Base-by-base conservation (phyloP, 2,888 invertebrate species). In the Dorcus parallelipipedus region DNA sequence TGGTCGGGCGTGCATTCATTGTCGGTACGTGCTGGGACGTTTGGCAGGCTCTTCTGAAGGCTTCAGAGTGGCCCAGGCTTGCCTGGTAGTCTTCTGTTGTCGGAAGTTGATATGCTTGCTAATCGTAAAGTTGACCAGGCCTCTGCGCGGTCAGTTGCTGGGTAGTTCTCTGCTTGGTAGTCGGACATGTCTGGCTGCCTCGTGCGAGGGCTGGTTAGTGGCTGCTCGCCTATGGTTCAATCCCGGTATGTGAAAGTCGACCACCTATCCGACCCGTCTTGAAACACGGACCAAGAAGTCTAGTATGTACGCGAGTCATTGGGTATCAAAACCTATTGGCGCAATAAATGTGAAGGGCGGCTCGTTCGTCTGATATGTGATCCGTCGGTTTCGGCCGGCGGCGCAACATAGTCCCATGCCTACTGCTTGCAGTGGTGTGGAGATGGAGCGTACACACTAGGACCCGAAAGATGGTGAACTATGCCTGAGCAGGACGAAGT, bases 201-300 rank as follows among this genome's bases (percentile, higher is more conserved):
- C 9, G 47, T 39, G 40, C 40, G 40, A 9, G 9, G 40, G 47
- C n/a, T 47, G 7, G n/a, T 14, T 14, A 10, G 17, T 10, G 47
- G 10, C n/a, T 10, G 17, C n/a, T n/a, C n/a, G 8, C 8, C 47
- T 47, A 10, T 8, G 8, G 17, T 10, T 14, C 10, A 10, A 9
- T 14, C 10, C 8, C 55, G 55, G 50, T 41, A 50, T 23, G 14
- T 9, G 14, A 55, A 48, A 8, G 23, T 55, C 73, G 73, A 74
- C 70, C 63, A 69, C 65, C 67, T 67, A 67, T 81, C 14, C 14
- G 14, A 14, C 14, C 14, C 14, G 14, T 14, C 86, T 87, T 86
- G 87, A 86, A 87, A 87, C 85, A 87, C 85, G 85, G 85, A 86
- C 86, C 85, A 86, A 86, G 85, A 84, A 86, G 85, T 14, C 14